Conservation (phyloP, 2,113 vertebrate genomes). For the Perccottus glenii region DNA sequence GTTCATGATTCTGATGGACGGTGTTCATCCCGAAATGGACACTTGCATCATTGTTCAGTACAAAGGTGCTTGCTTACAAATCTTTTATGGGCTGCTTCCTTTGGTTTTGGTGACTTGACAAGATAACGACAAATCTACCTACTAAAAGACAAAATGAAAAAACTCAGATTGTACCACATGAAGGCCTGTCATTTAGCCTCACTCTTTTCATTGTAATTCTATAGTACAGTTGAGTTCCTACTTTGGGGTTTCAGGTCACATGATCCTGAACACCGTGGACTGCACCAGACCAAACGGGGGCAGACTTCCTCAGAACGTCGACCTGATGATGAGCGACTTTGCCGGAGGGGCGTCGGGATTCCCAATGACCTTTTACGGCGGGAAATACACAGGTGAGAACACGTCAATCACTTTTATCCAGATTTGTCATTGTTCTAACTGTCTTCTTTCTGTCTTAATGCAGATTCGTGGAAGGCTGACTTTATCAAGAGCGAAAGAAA, state of each 20-base stretch:
- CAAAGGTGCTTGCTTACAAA: conserved; percentile 72
- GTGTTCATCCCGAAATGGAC: conserved; percentile 85
- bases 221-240: not conserved
- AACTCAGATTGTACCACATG: too few species aligned
- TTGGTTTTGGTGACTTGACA: too few species aligned
- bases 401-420: not conserved
- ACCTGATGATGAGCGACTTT: conserved; percentile 85
- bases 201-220: not conserved
- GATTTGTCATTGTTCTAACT: not conserved
- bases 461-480: conserved; percentile 77
- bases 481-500: conserved; percentile 84
- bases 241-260: conserved; percentile 72
- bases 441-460: not conserved
- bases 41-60: conserved; percentile 86
- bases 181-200: too few species aligned
- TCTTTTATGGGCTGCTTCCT: too few species aligned
- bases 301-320: conserved; percentile 75
- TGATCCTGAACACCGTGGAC: conserved; percentile 85
- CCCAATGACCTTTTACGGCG: conserved; percentile 83
- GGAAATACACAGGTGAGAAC: conserved; percentile 81
- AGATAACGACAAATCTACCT: too few species aligned
- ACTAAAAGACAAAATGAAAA: too few species aligned
- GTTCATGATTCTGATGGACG: conserved; percentile 87
- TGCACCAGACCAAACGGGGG: conserved; percentile 85
- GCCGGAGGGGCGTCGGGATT: conserved; percentile 85